phyloP scores from a whole-genome alignment of 2,888 invertebrate genomes.

The Coelogynopora nodosa region DNA sequence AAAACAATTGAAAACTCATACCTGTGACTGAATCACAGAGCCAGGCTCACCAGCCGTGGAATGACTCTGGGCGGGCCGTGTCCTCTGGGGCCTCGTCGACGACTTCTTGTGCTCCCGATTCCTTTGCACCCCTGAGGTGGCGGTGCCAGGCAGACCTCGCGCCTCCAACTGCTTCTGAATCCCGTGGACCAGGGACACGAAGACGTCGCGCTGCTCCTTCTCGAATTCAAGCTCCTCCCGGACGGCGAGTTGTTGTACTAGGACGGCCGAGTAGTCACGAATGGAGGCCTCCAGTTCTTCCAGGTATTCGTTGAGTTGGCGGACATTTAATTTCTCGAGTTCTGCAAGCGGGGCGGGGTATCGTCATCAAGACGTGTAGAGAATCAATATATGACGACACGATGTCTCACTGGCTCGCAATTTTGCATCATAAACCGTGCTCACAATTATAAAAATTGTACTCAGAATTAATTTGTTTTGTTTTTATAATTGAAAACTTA shows the following conservation, averaged over 20 bases:
- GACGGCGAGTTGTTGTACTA: conserved; percentile 43
- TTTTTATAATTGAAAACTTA: too few species aligned
- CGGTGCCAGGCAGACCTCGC: not conserved
- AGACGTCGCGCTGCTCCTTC: conserved; percentile 42
- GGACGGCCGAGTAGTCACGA: conserved; percentile 35
- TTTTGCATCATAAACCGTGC: too few species aligned
- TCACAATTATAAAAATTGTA: too few species aligned
- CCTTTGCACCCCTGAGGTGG: not conserved
- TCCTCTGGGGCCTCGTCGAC: not conserved
- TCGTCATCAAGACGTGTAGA: too few species aligned
- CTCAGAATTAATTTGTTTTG: too few species aligned
- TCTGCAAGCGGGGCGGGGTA: too few species aligned
- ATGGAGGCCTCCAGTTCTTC: conserved; percentile 42
- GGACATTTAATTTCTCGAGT: conserved; percentile 3
- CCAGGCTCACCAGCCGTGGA: not conserved
- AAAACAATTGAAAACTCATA: too few species aligned
- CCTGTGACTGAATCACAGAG: not conserved
- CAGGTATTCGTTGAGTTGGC: conserved; percentile 37
- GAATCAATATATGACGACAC: too few species aligned
- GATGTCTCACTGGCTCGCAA: too few species aligned
- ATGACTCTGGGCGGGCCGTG: not conserved
- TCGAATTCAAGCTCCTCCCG: conserved; percentile 44
- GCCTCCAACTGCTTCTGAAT: conserved; percentile 32
- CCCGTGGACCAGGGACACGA: conserved; percentile 40
- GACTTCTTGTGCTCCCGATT: not conserved